Evolutionary conservation across 2,113 vertebrate species (phyloP).

Genomic region (Butastur rufipennis): DNA sequence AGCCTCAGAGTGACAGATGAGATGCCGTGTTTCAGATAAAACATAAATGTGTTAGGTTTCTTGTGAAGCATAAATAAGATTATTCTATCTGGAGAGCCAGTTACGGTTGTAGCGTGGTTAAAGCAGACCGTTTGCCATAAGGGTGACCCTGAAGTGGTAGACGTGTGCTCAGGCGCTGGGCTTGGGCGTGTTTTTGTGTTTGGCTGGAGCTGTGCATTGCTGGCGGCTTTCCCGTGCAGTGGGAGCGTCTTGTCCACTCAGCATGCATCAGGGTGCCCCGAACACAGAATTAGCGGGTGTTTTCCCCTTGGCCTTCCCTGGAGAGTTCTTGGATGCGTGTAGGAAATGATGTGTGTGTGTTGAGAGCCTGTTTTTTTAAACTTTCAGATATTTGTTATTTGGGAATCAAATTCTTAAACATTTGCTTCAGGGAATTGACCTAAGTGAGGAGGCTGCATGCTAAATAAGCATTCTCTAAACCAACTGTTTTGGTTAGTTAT

Average conservation of each 20-base stretch:
- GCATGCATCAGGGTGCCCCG: not conserved
- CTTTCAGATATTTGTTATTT: not conserved
- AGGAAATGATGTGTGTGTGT: not conserved
- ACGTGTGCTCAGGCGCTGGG: accelerated
- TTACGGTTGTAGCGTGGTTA: not conserved
- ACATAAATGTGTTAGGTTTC: not conserved
- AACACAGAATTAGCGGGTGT: not conserved
- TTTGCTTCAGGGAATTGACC: not conserved
- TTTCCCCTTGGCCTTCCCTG: not conserved
- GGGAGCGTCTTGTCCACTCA: accelerated
- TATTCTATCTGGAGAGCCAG: not conserved
- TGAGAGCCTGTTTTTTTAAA: not conserved
- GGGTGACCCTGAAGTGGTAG: not conserved
- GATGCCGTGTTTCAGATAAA: not conserved
- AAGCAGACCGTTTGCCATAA: not conserved
- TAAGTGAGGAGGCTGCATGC: not conserved
- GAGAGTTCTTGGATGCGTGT: not conserved
- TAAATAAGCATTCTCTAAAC: not conserved
- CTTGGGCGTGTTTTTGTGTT: not conserved
- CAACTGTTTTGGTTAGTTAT: not conserved
- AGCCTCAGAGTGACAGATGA: not conserved
- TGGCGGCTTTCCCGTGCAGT: accelerated
- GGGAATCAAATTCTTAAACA: not conserved
- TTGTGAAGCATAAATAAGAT: not conserved
- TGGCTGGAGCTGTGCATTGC: accelerated